Evolutionary conservation across 2,797 vertebrate genomes (phyloP).

Genomic region (Dromococcyx pavoninus): DNA sequence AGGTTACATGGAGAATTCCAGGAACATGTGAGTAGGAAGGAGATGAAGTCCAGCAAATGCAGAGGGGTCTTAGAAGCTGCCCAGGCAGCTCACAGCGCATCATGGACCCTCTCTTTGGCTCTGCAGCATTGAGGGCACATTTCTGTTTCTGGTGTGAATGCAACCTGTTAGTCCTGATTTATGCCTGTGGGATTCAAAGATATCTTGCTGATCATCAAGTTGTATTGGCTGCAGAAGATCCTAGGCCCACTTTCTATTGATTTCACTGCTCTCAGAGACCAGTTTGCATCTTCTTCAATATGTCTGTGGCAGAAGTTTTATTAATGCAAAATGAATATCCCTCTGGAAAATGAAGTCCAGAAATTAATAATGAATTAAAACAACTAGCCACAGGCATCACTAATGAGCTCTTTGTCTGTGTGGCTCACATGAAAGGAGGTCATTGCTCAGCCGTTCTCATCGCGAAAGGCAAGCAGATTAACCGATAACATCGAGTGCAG

Average conservation of each 20-base stretch:
- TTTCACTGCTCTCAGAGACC: neutral
- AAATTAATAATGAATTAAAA: slow-evolving; percentile 71
- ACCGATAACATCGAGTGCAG: neutral
- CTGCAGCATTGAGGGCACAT: neutral
- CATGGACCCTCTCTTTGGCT: neutral
- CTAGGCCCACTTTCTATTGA: neutral
- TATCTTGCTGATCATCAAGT: neutral
- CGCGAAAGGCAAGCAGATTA: neutral
- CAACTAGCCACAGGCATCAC: slow-evolving; percentile 51
- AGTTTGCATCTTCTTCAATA: neutral
- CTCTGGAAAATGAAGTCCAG: slow-evolving; percentile 50
- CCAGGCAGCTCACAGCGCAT: neutral
- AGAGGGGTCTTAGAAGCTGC: neutral
- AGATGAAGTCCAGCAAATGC: neutral
- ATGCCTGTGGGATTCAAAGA: neutral
- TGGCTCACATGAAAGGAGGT: slow-evolving; percentile 56
- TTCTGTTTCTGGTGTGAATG: neutral
- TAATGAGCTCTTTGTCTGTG: slow-evolving; percentile 62
- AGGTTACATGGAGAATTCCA: neutral
- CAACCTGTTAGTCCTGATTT: neutral
- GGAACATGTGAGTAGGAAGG: neutral
- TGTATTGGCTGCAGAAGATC: neutral
- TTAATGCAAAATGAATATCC: slow-evolving; percentile 56
- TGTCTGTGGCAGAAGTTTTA: slow-evolving; percentile 11
- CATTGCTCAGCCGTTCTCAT: slow-evolving; percentile 43